Evolutionary conservation across 2,797 vertebrate species (phyloP), one percentile per base, ranked within the genome.

Genomic region (Columba guinea): DNA sequence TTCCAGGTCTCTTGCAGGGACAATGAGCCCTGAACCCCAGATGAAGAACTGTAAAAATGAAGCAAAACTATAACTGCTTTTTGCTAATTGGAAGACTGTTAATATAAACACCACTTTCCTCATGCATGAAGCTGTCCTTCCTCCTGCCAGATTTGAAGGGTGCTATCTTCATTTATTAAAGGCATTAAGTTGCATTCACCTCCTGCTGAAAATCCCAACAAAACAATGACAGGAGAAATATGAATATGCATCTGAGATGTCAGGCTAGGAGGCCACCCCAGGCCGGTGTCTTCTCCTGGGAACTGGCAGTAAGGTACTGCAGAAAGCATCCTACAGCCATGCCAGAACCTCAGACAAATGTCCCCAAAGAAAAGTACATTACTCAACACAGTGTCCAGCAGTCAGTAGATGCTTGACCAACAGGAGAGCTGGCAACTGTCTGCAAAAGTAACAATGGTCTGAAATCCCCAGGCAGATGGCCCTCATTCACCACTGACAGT

Each of bases 31-130:
- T 20, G 23, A 91, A 80, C 55, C 52, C 68, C 37, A 89, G 79
- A 74, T 32, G 49, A 80, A 94, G 60, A 48, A 39, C 10, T 81
- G 56, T 39, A 86, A 89, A 92, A 94, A 83, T 34, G 20, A 55
- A 52, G 44, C 28, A 71, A 90, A 84, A 58, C 32, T 64, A 14
- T 19, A 32, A 75, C 13, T 56, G 48, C 58, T 79, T 95, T 96
- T 93, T 84, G 52, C 35, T 96, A 86, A 87, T 87, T 94, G 59
- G 68, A 89, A 91, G 48, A 76, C 55, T 30, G 28, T 91, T 79
- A 87, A 77, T 81, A 85, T 21, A 92, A 87, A 84, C 34, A 86
- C 18, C 28, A 39, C 35, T 76, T 91, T 39, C 5, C 15, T 79
- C 52, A 60, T 24, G n/a, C 44, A 69, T 32, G 34, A 87, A 90